phyloP scores from a whole-genome alignment of 2,113 vertebrate species.

The Chascanopsetta lugubris region DNA sequence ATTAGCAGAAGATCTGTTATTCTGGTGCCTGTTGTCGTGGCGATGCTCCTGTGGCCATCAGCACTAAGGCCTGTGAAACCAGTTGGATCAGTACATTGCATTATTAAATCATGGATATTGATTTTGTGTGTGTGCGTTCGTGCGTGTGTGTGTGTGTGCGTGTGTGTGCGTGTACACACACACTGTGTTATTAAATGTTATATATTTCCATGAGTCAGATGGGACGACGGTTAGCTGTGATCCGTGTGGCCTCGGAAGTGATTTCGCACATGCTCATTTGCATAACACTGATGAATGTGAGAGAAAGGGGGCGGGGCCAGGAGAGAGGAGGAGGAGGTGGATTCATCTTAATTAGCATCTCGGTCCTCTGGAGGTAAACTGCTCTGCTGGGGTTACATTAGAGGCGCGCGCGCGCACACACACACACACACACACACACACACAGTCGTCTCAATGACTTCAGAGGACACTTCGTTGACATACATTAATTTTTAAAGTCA shows the following conservation, averaged over 20 bases:
- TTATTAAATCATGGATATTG: constrained; percentile 99
- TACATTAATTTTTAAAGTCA: background rate
- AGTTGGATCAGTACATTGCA: constrained; percentile 90
- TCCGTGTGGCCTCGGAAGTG: constrained; percentile 88
- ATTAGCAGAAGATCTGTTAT: constrained; percentile 72
- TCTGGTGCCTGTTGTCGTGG: constrained; percentile 52
- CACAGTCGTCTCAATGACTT: constrained; percentile 3
- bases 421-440: constrained; percentile 17
- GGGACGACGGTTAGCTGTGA: constrained; percentile 87
- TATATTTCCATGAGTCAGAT: constrained; percentile 97
- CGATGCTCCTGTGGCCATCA: constrained; percentile 54
- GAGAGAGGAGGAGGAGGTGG: constrained; percentile 88
- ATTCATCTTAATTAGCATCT: constrained; percentile 99
- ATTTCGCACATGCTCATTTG: constrained; percentile 86
- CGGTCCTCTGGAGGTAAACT: constrained; percentile 89
- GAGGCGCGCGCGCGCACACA: constrained; percentile 16
- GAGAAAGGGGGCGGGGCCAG: constrained; percentile 82
- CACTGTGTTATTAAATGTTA: constrained; percentile 96
- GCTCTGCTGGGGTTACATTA: constrained; percentile 76
- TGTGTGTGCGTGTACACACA: constrained; percentile 10
- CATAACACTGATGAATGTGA: constrained; percentile 96
- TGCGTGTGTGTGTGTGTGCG: constrained; percentile 18
- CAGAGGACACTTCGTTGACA: background rate
- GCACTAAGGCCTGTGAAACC: constrained; percentile 71
- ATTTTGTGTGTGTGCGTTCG: constrained; percentile 74